Percentiles rank a stretch among this genome's conserved stretches.
These are phyloP conservation scores for Micromys minutus DNA, from an alignment of 2,113 vertebrate species.

Conservation along the genomic window DNA sequence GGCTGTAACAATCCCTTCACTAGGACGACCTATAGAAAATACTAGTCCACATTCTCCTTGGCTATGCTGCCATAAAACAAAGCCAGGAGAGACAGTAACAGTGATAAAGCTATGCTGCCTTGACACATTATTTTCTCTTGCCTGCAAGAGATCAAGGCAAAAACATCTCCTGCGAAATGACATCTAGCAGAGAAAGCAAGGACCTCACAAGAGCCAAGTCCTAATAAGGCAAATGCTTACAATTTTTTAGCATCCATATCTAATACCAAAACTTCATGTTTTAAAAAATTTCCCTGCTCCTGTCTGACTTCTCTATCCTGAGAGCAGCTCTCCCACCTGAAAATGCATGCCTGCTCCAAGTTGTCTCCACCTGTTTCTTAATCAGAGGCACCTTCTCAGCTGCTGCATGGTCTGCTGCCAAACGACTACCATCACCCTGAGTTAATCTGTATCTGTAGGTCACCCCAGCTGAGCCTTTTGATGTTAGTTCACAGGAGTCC, in stretches of 20 bases:
- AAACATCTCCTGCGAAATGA: neutral
- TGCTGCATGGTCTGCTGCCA: neutral
- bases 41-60: slow-evolving; percentile 22
- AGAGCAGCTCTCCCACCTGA: neutral
- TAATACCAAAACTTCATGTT: neutral
- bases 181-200: neutral
- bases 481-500: neutral
- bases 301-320: neutral
- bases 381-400: neutral
- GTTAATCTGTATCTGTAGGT: neutral
- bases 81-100: neutral
- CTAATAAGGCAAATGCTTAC: neutral
- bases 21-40: neutral
- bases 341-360: neutral
- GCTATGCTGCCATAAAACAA: neutral
- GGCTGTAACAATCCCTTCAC: neutral
- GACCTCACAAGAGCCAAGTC: neutral
- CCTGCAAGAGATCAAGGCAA: neutral
- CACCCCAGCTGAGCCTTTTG: neutral
- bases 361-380: neutral
- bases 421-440: neutral
- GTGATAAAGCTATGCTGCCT: neutral
- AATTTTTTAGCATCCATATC: neutral
- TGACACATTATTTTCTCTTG: neutral
- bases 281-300: neutral